phyloP scores from a whole-genome alignment of 2,797 vertebrate species.

The Pristis pectinata region DNA sequence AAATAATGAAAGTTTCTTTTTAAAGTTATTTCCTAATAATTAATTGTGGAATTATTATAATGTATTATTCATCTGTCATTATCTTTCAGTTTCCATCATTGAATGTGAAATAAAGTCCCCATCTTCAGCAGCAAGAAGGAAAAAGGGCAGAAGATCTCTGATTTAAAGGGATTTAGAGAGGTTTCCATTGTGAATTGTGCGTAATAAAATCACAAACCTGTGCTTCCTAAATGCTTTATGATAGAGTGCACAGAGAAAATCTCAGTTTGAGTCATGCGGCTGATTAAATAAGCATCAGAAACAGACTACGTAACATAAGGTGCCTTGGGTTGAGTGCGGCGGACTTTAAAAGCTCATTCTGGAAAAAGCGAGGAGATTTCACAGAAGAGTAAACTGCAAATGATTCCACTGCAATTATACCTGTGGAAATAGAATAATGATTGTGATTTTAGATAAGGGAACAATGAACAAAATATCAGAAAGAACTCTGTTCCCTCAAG shows the following conservation, averaged over 20 bases:
- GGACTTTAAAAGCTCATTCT: neutral
- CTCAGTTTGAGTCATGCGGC: neutral
- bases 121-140: neutral
- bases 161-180: neutral
- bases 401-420: neutral
- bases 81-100: neutral
- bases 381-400: neutral
- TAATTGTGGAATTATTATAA: neutral
- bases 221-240: neutral
- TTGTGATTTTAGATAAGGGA: neutral
- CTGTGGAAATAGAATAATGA: neutral
- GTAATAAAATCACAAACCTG: neutral
- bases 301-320: neutral
- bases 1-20: neutral
- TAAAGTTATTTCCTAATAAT: neutral
- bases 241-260: neutral
- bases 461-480: neutral
- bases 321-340: neutral
- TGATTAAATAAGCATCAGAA: neutral
- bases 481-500: neutral
- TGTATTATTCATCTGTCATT: neutral
- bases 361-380: neutral
- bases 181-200: neutral
- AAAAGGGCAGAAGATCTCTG: neutral
- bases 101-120: too few species aligned